Percentiles rank a stretch among this genome's conserved stretches.
These are phyloP conservation scores for Parazoanthus atlanticus DNA, from an alignment of 92 coral and sea anemone species.

Conservation along the genomic window DNA sequence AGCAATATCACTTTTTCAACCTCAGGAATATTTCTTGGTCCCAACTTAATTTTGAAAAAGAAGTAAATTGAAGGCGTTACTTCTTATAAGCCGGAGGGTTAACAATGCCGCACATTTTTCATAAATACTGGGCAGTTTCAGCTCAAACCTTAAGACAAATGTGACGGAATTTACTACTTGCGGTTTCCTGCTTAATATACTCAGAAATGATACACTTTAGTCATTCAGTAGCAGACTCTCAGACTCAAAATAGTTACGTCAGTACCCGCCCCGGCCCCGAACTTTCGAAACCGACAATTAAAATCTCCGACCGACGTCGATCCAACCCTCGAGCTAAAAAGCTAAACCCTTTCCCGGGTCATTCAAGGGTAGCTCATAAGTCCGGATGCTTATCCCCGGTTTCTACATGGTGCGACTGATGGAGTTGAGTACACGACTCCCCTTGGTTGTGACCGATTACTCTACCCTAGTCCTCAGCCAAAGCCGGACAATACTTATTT, in stretches of 20 bases:
- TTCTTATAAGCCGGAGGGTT: too few relatives aligned
- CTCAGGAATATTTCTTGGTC: background rate
- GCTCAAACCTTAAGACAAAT: background rate
- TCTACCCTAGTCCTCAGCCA: too few relatives aligned
- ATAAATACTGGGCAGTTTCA: background rate
- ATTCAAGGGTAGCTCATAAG: too few relatives aligned
- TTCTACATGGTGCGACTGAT: too few relatives aligned
- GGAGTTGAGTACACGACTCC: too few relatives aligned
- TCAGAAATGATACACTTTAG: too few relatives aligned
- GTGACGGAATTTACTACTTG: background rate
- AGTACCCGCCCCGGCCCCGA: background rate
- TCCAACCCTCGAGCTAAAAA: background rate
- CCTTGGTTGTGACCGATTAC: too few relatives aligned
- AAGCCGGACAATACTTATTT: too few relatives aligned
- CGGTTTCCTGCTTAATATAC: background rate
- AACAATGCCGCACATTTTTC: background rate
- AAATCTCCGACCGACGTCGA: background rate
- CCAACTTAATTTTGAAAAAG: background rate
- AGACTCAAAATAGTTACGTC: background rate
- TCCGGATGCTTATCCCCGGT: too few relatives aligned
- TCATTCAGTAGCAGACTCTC: background rate
- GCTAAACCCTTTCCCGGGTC: too few relatives aligned
- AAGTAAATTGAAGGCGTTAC: background rate
- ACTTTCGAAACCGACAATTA: background rate
- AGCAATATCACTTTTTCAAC: conserved; percentile 2